Base-by-base conservation (phyloP, 2,888 invertebrate genomes). In the Toxonevra muliebris region DNA sequence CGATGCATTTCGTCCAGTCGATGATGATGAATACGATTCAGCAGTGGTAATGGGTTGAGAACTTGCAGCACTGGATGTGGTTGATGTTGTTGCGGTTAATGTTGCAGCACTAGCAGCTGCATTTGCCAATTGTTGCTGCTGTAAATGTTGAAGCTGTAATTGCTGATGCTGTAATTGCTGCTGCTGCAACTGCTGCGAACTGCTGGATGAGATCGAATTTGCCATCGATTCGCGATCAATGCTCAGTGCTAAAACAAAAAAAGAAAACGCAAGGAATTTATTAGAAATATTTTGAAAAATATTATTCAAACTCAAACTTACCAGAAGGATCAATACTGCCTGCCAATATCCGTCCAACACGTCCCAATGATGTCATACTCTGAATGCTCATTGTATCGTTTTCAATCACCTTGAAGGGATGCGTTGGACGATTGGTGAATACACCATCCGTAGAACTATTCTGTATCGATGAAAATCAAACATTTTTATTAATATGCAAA, bases 351-450 rank as follows among this genome's bases (percentile, higher is more conserved):
- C 93, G 87, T 41, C 94, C 94, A 71, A 94, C 91, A 76, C 95
- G 88, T 30, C 95, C 95, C 68, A 95, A 87, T 60, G 95, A 95
- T 76, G 94, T 93, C 88, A 95, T 92, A 81, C 95, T 95, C 84
- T 95, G 94, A 76, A 95, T 86, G 82, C 94, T 95, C 84, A 94
- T 89, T 15, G 94, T 91, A 84, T 95, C 95, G 78, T 93, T 93
- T 76, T 96, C 94, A 78, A 95, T 94, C 73, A 95, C 92, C 81
- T 92, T 89, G 83, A 94, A 94, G 19, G 94, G 94, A 85, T 93
- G 94, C 58, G 89, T 88, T 77, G 90, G 89, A 61, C 88, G 88
- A 70, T 90, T 87, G 10, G 91, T 89, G 82, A 89, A 92, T 13
- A 92, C 89, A 69, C 92, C 92, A 78, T 95, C 95, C 65, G 92